Base-by-base conservation (phyloP, 2,888 invertebrate species). In the Xestobium rufovillosum region DNA sequence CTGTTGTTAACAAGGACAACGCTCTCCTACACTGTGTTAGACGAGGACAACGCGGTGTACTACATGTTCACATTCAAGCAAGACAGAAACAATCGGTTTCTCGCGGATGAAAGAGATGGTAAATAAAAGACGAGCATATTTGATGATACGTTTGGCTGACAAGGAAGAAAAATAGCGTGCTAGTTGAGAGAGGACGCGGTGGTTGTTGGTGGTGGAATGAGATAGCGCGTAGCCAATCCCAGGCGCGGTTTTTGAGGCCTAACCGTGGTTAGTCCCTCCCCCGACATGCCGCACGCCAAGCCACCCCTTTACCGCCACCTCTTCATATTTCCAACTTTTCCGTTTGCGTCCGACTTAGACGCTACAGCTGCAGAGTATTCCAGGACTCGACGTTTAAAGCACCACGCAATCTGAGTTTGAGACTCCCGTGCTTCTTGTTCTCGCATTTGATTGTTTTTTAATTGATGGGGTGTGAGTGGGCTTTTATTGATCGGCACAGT, bases 221-320 rank as follows among this genome's bases (percentile, higher is more conserved):
- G 33, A 44, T 29, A 39, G 41, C 42, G 55, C 45, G 47, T 48
- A 57, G 66, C 67, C 67, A 67, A 67, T 67, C 66, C 65, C 59
- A 59, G 57, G 57, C 65, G 66, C 56, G 67, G 67, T 66, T 67
- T 66, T 66, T 67, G 67, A 66, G 66, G 67, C 63, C 63, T 60
- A 54, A 53, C 56, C 60, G 66, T 60, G 67, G 66, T 67, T 64
- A 61, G 66, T 58, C 60, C 67, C 67, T 61, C 66, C 67, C 63
- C 61, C 61, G 55, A 61, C 64, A 61, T 61, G 61, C 63, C 63
- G 55, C 62, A 63, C 57, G 56, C 59, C 60, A 55, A 57, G 55
- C 59, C 60, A 56, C 55, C 62, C 58, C 50, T 55, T 52, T 47
- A 49, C 46, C 46, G 47, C 50, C 52, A 47, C 39, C 42, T 41